Evolutionary conservation across 2,113 vertebrate species (phyloP).

Genomic region (Nyctereutes procyonoides): DNA sequence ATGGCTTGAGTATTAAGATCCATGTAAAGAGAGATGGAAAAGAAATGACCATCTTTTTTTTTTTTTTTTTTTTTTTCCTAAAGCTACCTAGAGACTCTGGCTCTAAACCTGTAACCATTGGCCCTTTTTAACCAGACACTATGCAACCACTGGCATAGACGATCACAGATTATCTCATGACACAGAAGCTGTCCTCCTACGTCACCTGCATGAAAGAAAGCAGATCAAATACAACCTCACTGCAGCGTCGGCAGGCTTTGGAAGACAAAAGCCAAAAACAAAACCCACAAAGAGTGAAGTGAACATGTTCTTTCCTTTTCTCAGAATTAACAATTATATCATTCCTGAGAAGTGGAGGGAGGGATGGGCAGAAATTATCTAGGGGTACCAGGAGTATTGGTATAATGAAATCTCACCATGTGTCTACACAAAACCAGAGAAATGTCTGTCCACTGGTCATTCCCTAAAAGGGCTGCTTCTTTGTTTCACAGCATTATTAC

Average conservation of each 20-base stretch:
- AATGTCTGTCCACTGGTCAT: background rate
- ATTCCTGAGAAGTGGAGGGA: background rate
- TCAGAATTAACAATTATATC: background rate
- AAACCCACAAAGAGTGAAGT: background rate
- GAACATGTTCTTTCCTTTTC: background rate
- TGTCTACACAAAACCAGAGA: background rate
- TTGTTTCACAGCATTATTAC: background rate
- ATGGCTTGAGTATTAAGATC: background rate
- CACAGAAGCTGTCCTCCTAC: background rate
- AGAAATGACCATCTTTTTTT: background rate
- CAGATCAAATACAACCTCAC: background rate
- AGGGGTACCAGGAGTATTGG: background rate
- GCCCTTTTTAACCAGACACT: background rate
- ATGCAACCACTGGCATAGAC: background rate
- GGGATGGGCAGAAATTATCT: background rate
- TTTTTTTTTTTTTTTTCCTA: background rate
- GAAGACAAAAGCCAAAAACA: background rate
- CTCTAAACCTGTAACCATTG: background rate
- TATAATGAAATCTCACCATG: background rate
- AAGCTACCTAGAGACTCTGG: background rate
- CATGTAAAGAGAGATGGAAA: background rate
- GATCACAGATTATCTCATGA: no score
- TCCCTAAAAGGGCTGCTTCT: background rate
- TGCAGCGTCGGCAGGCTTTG: background rate
- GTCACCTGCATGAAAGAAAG: background rate